Conservation (phyloP, 2,888 invertebrate species). For the Drosophila borealis region DNA sequence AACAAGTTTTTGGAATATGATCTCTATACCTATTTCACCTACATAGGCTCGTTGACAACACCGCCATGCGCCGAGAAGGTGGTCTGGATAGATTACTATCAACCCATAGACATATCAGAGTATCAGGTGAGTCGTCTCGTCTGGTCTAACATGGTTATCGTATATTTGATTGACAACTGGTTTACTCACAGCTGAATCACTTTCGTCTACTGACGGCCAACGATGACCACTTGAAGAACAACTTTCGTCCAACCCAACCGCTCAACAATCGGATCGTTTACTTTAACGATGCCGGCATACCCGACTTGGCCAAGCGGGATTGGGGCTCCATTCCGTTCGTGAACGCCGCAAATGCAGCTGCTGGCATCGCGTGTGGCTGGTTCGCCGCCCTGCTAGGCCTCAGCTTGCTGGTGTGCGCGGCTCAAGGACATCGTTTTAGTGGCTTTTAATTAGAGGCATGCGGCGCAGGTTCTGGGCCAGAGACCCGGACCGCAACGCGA, state of each 20-base stretch:
- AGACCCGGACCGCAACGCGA: conserved; percentile 6
- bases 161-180: not conserved
- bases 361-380: not conserved
- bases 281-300: conserved; percentile 12
- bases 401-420: conserved; percentile 26
- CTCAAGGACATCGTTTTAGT: conserved; percentile 45
- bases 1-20: conserved; percentile 86
- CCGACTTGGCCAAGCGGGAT: not conserved
- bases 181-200: conserved; percentile 87
- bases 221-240: conserved; percentile 90
- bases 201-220: conserved; percentile 89
- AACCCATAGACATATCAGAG: conserved; percentile 89
- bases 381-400: conserved; percentile 11
- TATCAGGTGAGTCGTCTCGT: conserved; percentile 86
- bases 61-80: conserved; percentile 94
- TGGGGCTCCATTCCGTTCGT: conserved; percentile 60
- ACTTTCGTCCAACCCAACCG: conserved; percentile 93
- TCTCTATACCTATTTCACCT: conserved; percentile 91
- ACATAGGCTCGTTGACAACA: conserved; percentile 93
- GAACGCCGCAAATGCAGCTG: conserved; percentile 45
- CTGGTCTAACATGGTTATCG: not conserved
- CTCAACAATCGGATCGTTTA: conserved; percentile 89
- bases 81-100: conserved; percentile 93
- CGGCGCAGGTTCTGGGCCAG: not conserved
- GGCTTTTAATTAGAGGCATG: conserved; percentile 65